Base-by-base conservation (phyloP, 2,888 invertebrate genomes). In the Dichetophora obliterata region DNA sequence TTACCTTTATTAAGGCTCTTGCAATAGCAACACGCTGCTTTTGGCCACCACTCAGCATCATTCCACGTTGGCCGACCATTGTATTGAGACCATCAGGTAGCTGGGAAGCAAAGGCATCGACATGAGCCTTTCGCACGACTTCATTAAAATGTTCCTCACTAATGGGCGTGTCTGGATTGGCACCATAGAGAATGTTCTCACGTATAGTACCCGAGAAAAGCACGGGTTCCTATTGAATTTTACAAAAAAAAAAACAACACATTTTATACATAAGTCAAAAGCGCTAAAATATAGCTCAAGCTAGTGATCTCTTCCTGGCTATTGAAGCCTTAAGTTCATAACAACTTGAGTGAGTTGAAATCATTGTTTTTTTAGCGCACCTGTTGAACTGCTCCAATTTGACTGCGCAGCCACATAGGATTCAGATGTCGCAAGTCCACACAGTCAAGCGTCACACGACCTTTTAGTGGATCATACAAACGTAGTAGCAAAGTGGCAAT, bases 1-100 rank as follows among this genome's bases (percentile, higher is more conserved):
- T 82, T 86, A 95, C 95, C 92, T 96, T 96, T 69, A 97, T 93
- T 50, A 98, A 92, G 16, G 98, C 98, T 81, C 98, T 90, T 0
- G 98, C 98, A 83, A 98, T 97, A 37, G 98, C 98, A 34, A 98
- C 95, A 82, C 98, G 91, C 87, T 98, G 98, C 84, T 96, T 95
- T 89, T 98, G 98, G 0, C 98, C 98, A 48, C 98, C 98, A 84
- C 97, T 97, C 63, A 98, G 91, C 90, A 96, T 94, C 9, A 95
- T 91, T 2, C 98, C 98, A 73, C 96, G 90, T 87, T 98, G 98
- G 0, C 98, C 98, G 11, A 98, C 97, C 73, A 94, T 80, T 5
- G 98, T 95, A 77, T 95, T 92, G 83, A 96, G 93, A 1, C 95
- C 94, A 3, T 94, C 90, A 0, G 94, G 93, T 80, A 92, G 88